Evolutionary conservation across 2,113 vertebrate species (phyloP).

Genomic region (Condylura cristata): DNA sequence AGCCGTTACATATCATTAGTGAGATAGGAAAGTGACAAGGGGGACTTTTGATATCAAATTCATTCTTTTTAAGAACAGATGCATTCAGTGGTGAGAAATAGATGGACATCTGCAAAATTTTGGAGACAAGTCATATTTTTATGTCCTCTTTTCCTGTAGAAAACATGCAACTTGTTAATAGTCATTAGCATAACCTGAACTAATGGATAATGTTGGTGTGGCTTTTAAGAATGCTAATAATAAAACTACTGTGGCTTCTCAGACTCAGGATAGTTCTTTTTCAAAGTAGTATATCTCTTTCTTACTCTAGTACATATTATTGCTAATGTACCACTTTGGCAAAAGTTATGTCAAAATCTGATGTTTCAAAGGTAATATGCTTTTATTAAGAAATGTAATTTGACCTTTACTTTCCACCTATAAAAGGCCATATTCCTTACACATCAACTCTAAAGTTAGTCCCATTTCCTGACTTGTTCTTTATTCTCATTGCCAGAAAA

Average conservation of each 20-base stretch:
- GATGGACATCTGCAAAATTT: constrained; percentile 56
- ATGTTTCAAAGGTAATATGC: background rate
- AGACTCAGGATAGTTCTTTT: constrained; percentile 23
- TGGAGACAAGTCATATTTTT: constrained; percentile 58
- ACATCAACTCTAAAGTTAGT: background rate
- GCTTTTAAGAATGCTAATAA: constrained; percentile 26
- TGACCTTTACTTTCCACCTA: constrained; percentile 10
- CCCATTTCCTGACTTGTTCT: constrained; percentile 41
- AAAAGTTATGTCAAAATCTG: constrained; percentile 14
- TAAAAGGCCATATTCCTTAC: background rate
- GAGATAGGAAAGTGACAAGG: constrained; percentile 72
- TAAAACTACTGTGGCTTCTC: background rate
- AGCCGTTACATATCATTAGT: constrained; percentile 83
- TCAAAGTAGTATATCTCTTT: background rate
- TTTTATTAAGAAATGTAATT: constrained; percentile 44
- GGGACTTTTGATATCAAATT: constrained; percentile 80
- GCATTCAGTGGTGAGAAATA: constrained; percentile 69
- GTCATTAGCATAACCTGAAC: constrained; percentile 26
- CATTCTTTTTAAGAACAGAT: constrained; percentile 74
- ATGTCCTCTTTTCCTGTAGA: constrained; percentile 32
- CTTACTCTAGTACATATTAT: background rate
- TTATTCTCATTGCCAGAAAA: constrained; percentile 38
- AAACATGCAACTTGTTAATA: constrained; percentile 27
- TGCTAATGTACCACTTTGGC: background rate
- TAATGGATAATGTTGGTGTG: background rate